Base-by-base conservation (phyloP, 2,797 vertebrate species). In the Morelia viridis region DNA sequence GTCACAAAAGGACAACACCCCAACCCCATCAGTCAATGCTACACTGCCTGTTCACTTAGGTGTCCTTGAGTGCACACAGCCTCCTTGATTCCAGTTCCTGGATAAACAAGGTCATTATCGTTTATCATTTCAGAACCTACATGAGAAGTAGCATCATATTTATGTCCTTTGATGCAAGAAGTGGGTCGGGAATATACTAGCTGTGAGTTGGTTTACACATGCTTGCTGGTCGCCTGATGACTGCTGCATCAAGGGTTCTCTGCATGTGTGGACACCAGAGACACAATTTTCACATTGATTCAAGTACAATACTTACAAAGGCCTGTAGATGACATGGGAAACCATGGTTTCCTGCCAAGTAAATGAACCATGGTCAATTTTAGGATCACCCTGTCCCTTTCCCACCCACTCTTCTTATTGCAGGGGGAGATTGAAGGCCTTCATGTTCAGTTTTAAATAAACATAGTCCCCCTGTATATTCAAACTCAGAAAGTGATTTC, bases 1-100 rank as follows among this genome's bases (percentile, higher is more conserved):
- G 9, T 88, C 91, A 93, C 92, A 91, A 88, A 95, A 92, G 68
- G 92, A 91, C 1, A 50, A 89, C 17, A 50, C 64, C 88, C 56
- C 35, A 92, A 53, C 7, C 93, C 91, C 85, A 87, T 61, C 53
- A 19, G 22, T 87, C 89, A 83, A 56, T 26, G n/a, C 26, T 57
- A 87, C 58, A 87, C 58, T 83, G 92, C 64, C 50, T 87, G 46
- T n/a, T 62, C 24, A 62, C 24, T 80, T 35, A 12, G 24, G 56
- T 31, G 31, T n/a, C 64, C 15, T 87, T 87, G 41, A 68, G 28
- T 26, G 41, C 86, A 92, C 94, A 94, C 90, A 35, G 3, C 46
- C 4, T 19, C 35, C n/a, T 0, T 10, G n/a, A 64, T 50, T 80
- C 92, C 93, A 92, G 19, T 15, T 71, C 88, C 31, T 93, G 8